A percentile compares a stretch with the other conserved stretches of the same genome.
These are phyloP conservation scores for Gallinago jamesoni DNA, from an alignment of 2,113 vertebrate genomes.

Conservation along the genomic window DNA sequence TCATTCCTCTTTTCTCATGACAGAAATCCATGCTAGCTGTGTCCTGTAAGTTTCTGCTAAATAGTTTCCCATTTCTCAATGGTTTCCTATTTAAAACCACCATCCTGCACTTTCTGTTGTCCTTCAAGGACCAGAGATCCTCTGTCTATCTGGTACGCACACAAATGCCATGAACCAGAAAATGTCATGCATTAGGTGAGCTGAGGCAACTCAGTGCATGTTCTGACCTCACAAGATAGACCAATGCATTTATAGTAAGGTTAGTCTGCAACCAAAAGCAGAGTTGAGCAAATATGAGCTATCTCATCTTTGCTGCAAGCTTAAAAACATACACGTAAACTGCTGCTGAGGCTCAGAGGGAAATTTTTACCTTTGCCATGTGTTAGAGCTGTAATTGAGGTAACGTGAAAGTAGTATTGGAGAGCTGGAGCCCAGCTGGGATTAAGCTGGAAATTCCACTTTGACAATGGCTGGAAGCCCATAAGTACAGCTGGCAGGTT, in stretches of 20 bases:
- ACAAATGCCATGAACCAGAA: background rate
- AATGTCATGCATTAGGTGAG: accelerated
- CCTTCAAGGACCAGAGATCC: background rate
- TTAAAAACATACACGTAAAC: background rate
- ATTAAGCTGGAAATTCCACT: background rate
- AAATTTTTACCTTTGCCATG: background rate
- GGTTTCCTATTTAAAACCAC: background rate
- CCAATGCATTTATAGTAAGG: background rate
- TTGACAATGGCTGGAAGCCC: background rate
- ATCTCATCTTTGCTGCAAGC: background rate
- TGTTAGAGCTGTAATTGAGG: background rate
- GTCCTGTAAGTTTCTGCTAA: background rate
- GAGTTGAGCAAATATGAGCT: background rate
- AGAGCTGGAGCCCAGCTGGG: background rate
- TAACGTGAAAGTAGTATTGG: background rate
- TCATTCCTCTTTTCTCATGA: background rate
- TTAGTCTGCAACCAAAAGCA: background rate
- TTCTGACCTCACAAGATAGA: background rate
- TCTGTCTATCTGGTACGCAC: accelerated
- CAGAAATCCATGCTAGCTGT: background rate
- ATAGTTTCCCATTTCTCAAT: background rate
- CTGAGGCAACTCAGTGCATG: background rate
- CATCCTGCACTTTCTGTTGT: background rate
- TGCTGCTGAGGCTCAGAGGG: background rate
- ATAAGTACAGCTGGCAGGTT: background rate